Percentiles rank a stretch among this genome's conserved stretches.
Evolutionary conservation across 2,888 invertebrate species (phyloP).

Genomic region (Apamea monoglypha): DNA sequence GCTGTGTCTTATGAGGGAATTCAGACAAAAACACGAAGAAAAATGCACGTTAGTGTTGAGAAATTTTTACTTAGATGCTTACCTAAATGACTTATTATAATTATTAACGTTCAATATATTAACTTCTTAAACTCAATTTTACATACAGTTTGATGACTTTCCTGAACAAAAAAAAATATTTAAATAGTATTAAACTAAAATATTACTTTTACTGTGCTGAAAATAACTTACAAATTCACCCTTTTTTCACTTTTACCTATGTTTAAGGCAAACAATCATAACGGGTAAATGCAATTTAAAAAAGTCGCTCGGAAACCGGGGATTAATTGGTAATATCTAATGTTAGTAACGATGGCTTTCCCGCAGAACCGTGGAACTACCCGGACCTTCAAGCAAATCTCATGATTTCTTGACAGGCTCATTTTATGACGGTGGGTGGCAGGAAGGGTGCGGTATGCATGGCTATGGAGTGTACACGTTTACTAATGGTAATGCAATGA

Average conservation of each 20-base stretch:
- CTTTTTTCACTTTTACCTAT: no score
- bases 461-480: constrained; percentile 31
- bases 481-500: constrained; percentile 6
- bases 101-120: neutral
- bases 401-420: constrained; percentile 16
- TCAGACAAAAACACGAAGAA: neutral
- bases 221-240: no score
- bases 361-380: neutral
- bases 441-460: constrained; percentile 15
- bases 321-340: neutral
- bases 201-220: no score
- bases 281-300: no score
- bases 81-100: neutral
- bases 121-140: neutral
- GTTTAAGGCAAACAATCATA: no score
- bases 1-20: constrained; percentile 21
- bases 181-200: no score
- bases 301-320: neutral
- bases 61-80: neutral
- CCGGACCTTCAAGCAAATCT: neutral
- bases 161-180: no score
- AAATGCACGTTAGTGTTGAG: constrained; percentile 38
- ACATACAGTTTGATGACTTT: neutral
- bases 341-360: neutral
- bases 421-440: constrained; percentile 3